These are phyloP conservation scores for Folsomia manolachei DNA, from an alignment of 2,888 invertebrate genomes.

Conservation along the genomic window DNA sequence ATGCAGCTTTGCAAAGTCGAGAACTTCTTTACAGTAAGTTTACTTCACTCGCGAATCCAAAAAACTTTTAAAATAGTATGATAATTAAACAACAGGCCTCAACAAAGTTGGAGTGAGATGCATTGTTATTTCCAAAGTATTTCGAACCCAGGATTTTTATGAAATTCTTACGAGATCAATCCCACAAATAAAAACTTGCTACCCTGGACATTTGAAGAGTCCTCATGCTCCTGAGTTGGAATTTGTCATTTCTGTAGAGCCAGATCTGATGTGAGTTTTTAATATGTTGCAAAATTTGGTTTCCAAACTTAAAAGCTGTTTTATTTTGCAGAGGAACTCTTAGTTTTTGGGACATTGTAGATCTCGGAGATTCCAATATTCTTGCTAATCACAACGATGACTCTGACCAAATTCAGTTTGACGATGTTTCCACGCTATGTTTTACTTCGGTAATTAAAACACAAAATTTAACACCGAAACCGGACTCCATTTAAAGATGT, in stretches of 20 bases:
- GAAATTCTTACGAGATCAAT: slow-evolving; percentile 61
- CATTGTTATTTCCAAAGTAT: slow-evolving; percentile 63
- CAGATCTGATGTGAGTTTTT: slow-evolving; percentile 26
- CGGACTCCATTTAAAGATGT: not conserved
- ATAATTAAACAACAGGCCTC: too few species aligned
- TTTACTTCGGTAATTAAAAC: slow-evolving; percentile 31
- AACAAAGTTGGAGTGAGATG: slow-evolving; percentile 68
- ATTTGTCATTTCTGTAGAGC: slow-evolving; percentile 57
- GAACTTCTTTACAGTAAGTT: slow-evolving; percentile 73
- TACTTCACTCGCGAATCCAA: too few species aligned
- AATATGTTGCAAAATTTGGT: not conserved
- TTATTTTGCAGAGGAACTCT: slow-evolving; percentile 30
- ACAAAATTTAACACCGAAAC: too few species aligned
- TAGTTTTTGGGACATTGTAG: slow-evolving; percentile 29
- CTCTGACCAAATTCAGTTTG: slow-evolving; percentile 32
- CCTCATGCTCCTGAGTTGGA: slow-evolving; percentile 59
- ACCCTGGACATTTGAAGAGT: slow-evolving; percentile 58
- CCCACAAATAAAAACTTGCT: slow-evolving; percentile 60
- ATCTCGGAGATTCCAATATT: slow-evolving; percentile 36
- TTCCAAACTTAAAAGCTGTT: not conserved
- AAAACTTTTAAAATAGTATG: too few species aligned
- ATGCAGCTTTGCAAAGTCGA: slow-evolving; percentile 67
- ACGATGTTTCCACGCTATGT: slow-evolving; percentile 38
- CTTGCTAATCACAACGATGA: slow-evolving; percentile 22
- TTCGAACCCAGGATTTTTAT: slow-evolving; percentile 66